Percentiles rank a stretch among this genome's conserved stretches.
These are phyloP conservation scores for Nemopilema nomurai DNA, from an alignment of 30 jellyfish, hydroid and myxozoan species.

Conservation along the genomic window DNA sequence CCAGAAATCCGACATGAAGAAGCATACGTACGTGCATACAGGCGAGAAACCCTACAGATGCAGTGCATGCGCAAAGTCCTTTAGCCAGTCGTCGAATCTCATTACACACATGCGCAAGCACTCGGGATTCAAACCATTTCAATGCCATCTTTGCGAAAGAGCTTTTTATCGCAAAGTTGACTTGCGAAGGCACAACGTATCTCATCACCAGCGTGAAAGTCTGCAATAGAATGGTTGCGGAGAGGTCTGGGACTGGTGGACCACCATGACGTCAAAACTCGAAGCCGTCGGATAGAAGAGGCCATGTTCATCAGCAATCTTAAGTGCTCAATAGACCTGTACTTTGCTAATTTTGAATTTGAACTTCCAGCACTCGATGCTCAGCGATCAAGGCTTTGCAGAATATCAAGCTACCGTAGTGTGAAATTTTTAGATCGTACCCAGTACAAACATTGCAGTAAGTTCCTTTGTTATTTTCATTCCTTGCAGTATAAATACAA, in stretches of 20 bases:
- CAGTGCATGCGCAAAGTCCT: conserved; percentile 89
- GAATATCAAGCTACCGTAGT: not conserved
- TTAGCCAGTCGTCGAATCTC: conserved; percentile 94
- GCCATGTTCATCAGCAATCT: too few species aligned
- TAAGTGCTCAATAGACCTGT: not conserved
- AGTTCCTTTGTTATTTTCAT: not conserved
- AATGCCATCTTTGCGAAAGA: conserved; percentile 75
- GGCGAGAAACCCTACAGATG: conserved; percentile 94
- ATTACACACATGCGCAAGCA: conserved; percentile 97
- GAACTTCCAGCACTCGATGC: not conserved
- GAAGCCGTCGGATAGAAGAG: not conserved
- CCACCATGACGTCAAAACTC: not conserved
- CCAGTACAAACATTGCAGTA: not conserved
- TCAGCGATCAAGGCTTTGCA: too few species aligned
- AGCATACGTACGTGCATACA: conserved; percentile 89
- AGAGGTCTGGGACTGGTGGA: not conserved
- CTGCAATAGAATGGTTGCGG: not conserved
- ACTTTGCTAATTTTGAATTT: not conserved
- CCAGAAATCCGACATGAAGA: conserved; percentile 95
- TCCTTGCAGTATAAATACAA: not conserved
- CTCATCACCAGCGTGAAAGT: conserved; percentile 62
- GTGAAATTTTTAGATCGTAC: not conserved
- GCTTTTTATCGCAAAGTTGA: conserved; percentile 86
- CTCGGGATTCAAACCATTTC: conserved; percentile 92
- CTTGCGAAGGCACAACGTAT: conserved; percentile 75